These are phyloP conservation scores for Nesidiocoris tenuis DNA, from an alignment of 2,888 invertebrate species.

Conservation along the genomic window DNA sequence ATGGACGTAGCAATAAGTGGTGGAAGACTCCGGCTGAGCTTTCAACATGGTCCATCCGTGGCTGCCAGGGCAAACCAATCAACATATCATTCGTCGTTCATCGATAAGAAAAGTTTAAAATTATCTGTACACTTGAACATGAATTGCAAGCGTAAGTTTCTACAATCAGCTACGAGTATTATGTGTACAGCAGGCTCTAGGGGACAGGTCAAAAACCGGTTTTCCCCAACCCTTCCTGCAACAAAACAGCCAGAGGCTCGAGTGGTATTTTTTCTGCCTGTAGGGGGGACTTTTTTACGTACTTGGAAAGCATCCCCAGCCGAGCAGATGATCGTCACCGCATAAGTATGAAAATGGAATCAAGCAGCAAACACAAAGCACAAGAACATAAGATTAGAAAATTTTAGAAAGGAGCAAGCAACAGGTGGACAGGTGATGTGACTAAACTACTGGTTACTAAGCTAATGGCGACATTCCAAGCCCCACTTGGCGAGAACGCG, in stretches of 20 bases:
- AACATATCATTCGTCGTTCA: no score
- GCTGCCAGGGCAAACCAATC: slow-evolving; percentile 2
- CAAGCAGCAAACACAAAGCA: background rate
- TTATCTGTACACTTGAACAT: no score
- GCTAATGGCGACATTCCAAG: background rate
- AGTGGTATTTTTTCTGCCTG: background rate
- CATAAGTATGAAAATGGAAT: background rate
- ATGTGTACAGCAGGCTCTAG: no score
- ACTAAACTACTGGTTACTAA: no score
- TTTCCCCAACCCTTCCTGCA: background rate
- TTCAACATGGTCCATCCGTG: slow-evolving; percentile 39
- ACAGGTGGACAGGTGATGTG: no score
- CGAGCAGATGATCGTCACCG: slow-evolving; percentile 13
- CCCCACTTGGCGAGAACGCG: background rate
- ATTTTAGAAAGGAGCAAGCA: no score
- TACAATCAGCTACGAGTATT: no score
- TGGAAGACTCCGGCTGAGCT: slow-evolving; percentile 13
- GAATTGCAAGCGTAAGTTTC: no score
- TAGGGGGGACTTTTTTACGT: background rate
- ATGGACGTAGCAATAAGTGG: slow-evolving; percentile 34
- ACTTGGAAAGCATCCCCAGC: slow-evolving; percentile 32
- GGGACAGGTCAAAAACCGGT: background rate
- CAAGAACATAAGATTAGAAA: no score
- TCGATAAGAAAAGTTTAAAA: no score
- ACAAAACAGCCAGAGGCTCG: no score